These are phyloP conservation scores for Coregonus sp. DNA, from an alignment of 2,797 vertebrate genomes.

Conservation along the genomic window DNA sequence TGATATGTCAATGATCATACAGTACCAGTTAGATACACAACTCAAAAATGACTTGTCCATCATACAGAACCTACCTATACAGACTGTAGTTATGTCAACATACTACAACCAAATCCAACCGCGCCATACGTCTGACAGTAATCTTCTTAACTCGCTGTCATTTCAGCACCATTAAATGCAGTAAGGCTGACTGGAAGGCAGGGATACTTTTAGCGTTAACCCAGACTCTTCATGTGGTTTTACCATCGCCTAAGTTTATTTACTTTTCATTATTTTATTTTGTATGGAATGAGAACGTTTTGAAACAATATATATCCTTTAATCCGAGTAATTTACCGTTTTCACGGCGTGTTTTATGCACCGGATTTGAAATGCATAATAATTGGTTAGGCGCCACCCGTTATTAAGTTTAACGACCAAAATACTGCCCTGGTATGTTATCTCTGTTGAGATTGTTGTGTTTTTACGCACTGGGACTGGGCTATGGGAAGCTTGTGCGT, in stretches of 20 bases:
- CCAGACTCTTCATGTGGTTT: conserved; percentile 49
- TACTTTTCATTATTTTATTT: conserved; percentile 30
- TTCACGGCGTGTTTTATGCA: background rate
- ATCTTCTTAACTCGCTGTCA: conserved; percentile 69
- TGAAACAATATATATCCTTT: conserved; percentile 1
- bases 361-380: conserved; percentile 8
- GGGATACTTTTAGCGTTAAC: conserved; percentile 54
- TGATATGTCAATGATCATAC: background rate
- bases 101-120: conserved; percentile 67
- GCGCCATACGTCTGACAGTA: conserved; percentile 51
- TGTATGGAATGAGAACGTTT: background rate
- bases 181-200: conserved; percentile 27
- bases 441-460: conserved; percentile 66
- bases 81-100: conserved; percentile 57
- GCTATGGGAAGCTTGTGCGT: conserved; percentile 49
- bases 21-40: background rate
- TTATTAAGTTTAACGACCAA: background rate
- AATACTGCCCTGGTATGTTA: conserved; percentile 68
- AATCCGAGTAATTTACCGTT: background rate
- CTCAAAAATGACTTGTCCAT: background rate
- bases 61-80: background rate
- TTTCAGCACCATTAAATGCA: conserved; percentile 40
- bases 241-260: conserved; percentile 42
- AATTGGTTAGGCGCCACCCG: background rate
- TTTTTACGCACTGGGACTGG: conserved; percentile 68